Evolutionary conservation across 2,797 vertebrate species (phyloP).

Genomic region (Scarus forsteni): DNA sequence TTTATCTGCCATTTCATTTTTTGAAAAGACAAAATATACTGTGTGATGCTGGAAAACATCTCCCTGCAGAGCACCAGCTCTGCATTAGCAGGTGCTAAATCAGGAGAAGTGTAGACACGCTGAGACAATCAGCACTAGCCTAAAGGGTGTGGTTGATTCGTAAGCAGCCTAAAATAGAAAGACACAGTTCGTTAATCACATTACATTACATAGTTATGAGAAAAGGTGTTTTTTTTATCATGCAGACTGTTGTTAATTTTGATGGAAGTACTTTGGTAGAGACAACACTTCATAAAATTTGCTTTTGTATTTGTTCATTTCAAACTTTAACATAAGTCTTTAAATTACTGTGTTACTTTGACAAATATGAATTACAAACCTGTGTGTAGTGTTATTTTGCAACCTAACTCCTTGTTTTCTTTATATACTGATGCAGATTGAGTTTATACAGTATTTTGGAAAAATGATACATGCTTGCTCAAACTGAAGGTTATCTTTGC

Average conservation of each 20-base stretch:
- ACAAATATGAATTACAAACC: too few relatives aligned
- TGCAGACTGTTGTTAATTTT: neutral
- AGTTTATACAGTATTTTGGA: neutral
- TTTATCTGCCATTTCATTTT: neutral
- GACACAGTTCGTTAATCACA: neutral
- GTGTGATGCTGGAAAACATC: slow-evolving; percentile 1
- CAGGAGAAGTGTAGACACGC: slow-evolving; percentile 5
- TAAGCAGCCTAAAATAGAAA: neutral
- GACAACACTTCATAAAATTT: neutral
- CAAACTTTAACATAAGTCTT: too few relatives aligned
- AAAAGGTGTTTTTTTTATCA: neutral
- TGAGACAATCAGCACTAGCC: neutral
- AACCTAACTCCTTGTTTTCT: neutral
- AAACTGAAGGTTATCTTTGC: slow-evolving; percentile 15
- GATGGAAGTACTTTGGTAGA: neutral
- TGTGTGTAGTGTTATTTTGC: neutral
- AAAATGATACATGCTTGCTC: slow-evolving; percentile 13
- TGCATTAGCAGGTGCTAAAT: slow-evolving; percentile 6
- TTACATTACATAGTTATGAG: too few relatives aligned
- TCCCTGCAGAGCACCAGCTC: neutral
- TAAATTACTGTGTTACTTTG: too few relatives aligned
- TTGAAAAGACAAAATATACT: slow-evolving; percentile 29
- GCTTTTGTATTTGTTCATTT: too few relatives aligned
- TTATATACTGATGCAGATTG: neutral
- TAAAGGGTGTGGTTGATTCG: neutral